These are phyloP conservation scores for Lasioglossum morio DNA, from an alignment of 2,888 invertebrate species.

Conservation along the genomic window DNA sequence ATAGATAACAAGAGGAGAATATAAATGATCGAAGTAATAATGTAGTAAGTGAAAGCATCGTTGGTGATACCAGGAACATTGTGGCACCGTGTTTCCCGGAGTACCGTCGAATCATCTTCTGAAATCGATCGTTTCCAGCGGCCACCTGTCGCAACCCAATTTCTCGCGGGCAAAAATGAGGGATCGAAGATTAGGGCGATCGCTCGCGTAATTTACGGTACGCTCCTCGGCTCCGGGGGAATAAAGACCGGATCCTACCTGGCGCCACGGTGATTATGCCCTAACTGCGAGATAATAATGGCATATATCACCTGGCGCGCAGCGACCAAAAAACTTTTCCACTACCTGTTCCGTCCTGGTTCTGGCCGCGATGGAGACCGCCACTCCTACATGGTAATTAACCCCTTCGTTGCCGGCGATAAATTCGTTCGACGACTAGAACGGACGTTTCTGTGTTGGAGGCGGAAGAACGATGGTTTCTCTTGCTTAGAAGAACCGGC, in stretches of 20 bases:
- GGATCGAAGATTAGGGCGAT: constrained; percentile 52
- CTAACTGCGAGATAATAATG: constrained; percentile 68
- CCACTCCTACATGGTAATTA: constrained; percentile 50
- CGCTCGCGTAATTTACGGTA: constrained; percentile 55
- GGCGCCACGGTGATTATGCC: constrained; percentile 69
- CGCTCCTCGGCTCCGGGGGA: constrained; percentile 31
- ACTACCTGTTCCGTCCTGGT: constrained; percentile 35
- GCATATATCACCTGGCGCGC: constrained; percentile 64
- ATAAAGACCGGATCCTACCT: constrained; percentile 60
- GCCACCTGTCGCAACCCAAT: constrained; percentile 66
- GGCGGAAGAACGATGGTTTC: constrained; percentile 23
- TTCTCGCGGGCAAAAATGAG: constrained; percentile 40
- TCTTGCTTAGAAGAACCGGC: constrained; percentile 26
- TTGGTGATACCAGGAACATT: not conserved
- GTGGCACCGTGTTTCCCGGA: not conserved
- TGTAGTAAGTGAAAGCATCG: not conserved
- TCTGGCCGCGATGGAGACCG: constrained; percentile 5
- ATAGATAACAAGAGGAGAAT: not conserved
- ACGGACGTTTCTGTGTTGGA: constrained; percentile 19
- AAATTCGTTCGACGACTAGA: constrained; percentile 53
- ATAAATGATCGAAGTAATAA: not conserved
- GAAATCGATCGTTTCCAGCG: constrained; percentile 6
- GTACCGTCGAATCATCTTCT: not conserved
- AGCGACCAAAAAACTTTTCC: constrained; percentile 37
- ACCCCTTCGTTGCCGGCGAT: constrained; percentile 52